phyloP scores from a whole-genome alignment of 2,888 invertebrate genomes.

The Agrotis segetum region DNA sequence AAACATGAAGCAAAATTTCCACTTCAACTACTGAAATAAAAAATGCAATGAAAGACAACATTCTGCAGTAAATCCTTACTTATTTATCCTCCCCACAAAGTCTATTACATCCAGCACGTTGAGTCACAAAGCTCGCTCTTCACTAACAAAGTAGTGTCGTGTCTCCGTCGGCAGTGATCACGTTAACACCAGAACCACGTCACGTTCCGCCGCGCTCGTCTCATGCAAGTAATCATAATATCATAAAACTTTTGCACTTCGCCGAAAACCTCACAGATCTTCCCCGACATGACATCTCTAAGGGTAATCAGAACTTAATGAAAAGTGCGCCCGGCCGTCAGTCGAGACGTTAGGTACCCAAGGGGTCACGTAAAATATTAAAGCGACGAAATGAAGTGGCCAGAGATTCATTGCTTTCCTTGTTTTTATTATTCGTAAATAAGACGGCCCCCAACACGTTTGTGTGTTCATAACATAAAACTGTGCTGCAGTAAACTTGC shows the following conservation, averaged over 20 bases:
- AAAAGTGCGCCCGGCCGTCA: slow-evolving; percentile 87
- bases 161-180: slow-evolving; percentile 64
- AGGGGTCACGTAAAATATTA: slow-evolving; percentile 91
- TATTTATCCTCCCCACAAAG: slow-evolving; percentile 6
- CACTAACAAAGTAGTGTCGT: slow-evolving; percentile 64
- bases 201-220: slow-evolving; percentile 78
- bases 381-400: slow-evolving; percentile 90
- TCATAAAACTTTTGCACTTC: slow-evolving; percentile 90
- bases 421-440: slow-evolving; percentile 91
- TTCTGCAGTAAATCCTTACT: not conserved
- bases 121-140: slow-evolving; percentile 26
- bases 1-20: not conserved
- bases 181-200: slow-evolving; percentile 65
- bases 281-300: slow-evolving; percentile 79
- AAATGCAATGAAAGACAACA: not conserved
- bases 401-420: slow-evolving; percentile 90
- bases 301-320: slow-evolving; percentile 90
- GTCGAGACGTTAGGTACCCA: slow-evolving; percentile 77
- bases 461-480: slow-evolving; percentile 88
- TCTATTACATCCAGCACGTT: slow-evolving; percentile 17
- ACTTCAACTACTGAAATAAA: not conserved
- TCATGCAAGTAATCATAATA: slow-evolving; percentile 89
- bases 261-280: slow-evolving; percentile 84
- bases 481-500: slow-evolving; percentile 84
- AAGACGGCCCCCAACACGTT: slow-evolving; percentile 84